These are phyloP conservation scores for Berghia stephanieae DNA, from an alignment of 1,140 invertebrate genomes.

Conservation along the genomic window DNA sequence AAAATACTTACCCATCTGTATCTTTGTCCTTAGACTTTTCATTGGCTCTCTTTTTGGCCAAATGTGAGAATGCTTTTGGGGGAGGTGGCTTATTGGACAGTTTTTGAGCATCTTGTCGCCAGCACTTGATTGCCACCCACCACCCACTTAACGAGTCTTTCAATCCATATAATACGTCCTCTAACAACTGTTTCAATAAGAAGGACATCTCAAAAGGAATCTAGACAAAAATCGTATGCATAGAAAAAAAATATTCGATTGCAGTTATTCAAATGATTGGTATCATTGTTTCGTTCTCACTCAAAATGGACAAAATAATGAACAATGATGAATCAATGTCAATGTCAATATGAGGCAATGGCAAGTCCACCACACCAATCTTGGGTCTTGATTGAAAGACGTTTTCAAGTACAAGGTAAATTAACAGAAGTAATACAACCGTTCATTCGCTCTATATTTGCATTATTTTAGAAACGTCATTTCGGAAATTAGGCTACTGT, in stretches of 20 bases:
- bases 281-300: too few species aligned
- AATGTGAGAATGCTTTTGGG: slow-evolving; percentile 20
- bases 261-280: too few species aligned
- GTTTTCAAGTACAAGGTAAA: too few species aligned
- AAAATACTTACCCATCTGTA: slow-evolving; percentile 28
- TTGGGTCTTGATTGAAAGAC: too few species aligned
- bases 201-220: neutral
- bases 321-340: too few species aligned
- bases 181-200: slow-evolving; percentile 3
- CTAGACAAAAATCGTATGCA: neutral
- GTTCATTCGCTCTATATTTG: too few species aligned
- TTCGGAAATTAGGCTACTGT: too few species aligned
- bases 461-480: too few species aligned
- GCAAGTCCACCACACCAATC: too few species aligned
- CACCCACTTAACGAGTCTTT: slow-evolving; percentile 29
- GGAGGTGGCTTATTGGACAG: slow-evolving; percentile 6
- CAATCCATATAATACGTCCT: slow-evolving; percentile 4
- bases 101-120: slow-evolving; percentile 19
- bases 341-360: too few species aligned
- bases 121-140: slow-evolving; percentile 22
- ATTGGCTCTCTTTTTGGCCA: slow-evolving; percentile 17
- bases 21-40: slow-evolving; percentile 16
- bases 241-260: neutral
- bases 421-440: too few species aligned
- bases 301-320: too few species aligned